These are phyloP conservation scores for Tonatia bakeri DNA, from an alignment of 2,113 vertebrate species.

Conservation along the genomic window DNA sequence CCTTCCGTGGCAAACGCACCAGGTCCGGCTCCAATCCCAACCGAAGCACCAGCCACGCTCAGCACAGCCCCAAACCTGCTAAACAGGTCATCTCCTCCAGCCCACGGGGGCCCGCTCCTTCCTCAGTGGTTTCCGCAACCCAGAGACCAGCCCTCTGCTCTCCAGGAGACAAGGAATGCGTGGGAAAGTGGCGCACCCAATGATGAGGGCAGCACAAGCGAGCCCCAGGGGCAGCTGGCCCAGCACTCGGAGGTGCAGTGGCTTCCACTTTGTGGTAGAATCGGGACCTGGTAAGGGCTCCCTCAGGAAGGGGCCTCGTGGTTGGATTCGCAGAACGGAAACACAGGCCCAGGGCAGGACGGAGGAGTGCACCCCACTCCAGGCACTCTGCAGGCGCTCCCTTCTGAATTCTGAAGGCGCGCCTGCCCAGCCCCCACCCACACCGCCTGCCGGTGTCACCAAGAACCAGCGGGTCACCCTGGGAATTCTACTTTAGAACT, in stretches of 20 bases:
- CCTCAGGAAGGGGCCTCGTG: too few species aligned
- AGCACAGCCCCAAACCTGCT: rapidly evolving
- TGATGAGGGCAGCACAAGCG: rapidly evolving
- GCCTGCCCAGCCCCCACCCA: rapidly evolving
- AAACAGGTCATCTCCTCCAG: rapidly evolving
- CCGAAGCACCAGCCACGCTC: rapidly evolving
- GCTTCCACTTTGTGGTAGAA: neutral
- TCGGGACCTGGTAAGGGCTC: rapidly evolving
- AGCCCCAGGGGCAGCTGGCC: rapidly evolving
- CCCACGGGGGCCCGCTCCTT: rapidly evolving
- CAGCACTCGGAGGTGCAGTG: neutral
- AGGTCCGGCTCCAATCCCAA: neutral
- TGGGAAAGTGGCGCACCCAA: rapidly evolving
- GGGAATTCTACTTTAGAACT: neutral
- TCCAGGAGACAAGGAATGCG: rapidly evolving
- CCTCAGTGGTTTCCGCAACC: neutral
- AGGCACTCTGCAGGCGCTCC: rapidly evolving
- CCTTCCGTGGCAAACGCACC: too few species aligned
- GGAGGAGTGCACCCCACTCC: rapidly evolving
- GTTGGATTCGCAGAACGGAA: neutral
- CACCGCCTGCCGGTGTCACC: rapidly evolving
- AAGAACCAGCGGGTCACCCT: neutral
- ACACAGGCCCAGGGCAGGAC: neutral
- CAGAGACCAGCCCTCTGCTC: neutral
- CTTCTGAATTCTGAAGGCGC: neutral